Conservation (phyloP, 2,888 invertebrate species). For the Leptinotarsa tumamoca region DNA sequence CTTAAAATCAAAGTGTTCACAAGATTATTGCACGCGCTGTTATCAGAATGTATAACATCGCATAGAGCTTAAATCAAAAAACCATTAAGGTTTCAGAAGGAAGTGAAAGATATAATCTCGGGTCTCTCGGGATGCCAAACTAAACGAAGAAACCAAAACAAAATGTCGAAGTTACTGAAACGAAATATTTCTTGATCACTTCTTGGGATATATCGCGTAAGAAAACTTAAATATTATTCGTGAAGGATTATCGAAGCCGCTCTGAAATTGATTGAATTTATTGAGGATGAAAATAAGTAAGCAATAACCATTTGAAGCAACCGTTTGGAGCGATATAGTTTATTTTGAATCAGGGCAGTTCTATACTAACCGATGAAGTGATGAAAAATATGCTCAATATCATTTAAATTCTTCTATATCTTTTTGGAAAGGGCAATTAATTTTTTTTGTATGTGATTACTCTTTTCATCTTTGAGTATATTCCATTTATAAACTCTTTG, state of each 20-base stretch:
- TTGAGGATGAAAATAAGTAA: constrained; percentile 27
- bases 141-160: constrained; percentile 41
- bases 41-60: constrained; percentile 60
- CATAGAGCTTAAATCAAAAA: constrained; percentile 60
- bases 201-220: constrained; percentile 35
- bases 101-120: constrained; percentile 59
- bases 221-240: constrained; percentile 41
- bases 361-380: neutral
- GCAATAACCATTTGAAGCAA: constrained; percentile 30
- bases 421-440: too few relatives aligned
- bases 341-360: neutral
- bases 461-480: too few relatives aligned
- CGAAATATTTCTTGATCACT: constrained; percentile 34
- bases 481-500: too few relatives aligned
- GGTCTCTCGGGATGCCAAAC: constrained; percentile 26
- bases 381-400: neutral
- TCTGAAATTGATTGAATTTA: constrained; percentile 37
- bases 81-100: constrained; percentile 61
- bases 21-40: constrained; percentile 41
- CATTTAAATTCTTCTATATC: too few relatives aligned
- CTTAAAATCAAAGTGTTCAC: constrained; percentile 40
- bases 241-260: constrained; percentile 36
- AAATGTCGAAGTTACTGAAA: constrained; percentile 44
- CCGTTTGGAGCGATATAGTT: neutral
- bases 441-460: too few relatives aligned